Base-by-base conservation (phyloP, 23 tunicate genomes). In the Ascidia mentula region DNA sequence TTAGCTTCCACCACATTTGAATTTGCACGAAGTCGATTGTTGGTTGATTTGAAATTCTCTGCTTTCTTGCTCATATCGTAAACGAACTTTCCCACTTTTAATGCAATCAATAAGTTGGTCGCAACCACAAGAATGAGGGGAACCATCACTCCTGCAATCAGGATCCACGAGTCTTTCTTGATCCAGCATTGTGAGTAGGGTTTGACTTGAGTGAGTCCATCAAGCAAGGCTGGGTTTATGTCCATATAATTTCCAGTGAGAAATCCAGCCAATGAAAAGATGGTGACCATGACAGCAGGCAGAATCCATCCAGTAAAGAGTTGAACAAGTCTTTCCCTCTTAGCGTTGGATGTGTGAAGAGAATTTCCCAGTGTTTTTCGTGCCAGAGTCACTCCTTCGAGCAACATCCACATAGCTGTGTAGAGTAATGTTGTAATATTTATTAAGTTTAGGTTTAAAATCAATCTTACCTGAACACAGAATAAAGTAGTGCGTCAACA, bases 121-220 rank as follows among this genome's bases (percentile, higher is more conserved):
- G 24, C 28, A 26, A 53, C 22, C 65, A 53, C 65, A 6, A 53
- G 4, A 53, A 28, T 28, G 13, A 53, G 12, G 13, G 65, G 65
- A 53, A 9, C 4, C 7, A 53, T 9, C 65, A 53, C 65, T 20
- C 65, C 65, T 9, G 65, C 65, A 20, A 53, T 28, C 65, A 53
- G 65, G 28, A 53, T 26, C 65, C 65, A 53, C 65, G 65, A 53
- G 65, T 53, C 24, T 53, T 53, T 53, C 65, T 53, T 53, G 65
- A 53, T 53, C 65, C 65, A 53, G 24, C 65, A 53, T 53, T 53
- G 65, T 28, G 65, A 53, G 65, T 53, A 53, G 65, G 65, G 65
- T 20, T 53, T 53, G 65, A 53, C 65, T 3, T 53, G 28, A 1
- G 65, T 5, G 65, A 53, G 65, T 53, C 65, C 65, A 9, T 53